These are phyloP conservation scores for Baryphthengus martii DNA, from an alignment of 2,113 vertebrate genomes.

Conservation along the genomic window DNA sequence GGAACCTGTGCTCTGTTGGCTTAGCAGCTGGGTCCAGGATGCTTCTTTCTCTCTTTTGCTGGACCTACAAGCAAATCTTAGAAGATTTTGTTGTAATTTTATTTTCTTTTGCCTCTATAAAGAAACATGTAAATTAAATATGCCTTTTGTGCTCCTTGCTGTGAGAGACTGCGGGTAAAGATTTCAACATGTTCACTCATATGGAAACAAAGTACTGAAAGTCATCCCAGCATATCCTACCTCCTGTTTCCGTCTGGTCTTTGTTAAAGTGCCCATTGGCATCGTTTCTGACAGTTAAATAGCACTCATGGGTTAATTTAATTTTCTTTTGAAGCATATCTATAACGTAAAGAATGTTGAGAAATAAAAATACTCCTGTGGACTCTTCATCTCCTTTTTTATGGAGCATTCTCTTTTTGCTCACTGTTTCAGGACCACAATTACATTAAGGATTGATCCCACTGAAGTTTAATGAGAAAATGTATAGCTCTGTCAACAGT, in stretches of 20 bases:
- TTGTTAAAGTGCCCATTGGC: neutral
- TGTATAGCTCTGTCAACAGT: neutral
- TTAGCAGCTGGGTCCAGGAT: neutral
- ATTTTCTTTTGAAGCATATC: neutral
- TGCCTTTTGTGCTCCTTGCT: neutral
- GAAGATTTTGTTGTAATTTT: neutral
- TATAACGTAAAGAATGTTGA: neutral
- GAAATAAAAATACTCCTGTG: slow-evolving; percentile 1
- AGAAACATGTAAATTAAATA: neutral
- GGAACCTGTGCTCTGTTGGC: neutral
- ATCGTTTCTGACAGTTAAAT: neutral
- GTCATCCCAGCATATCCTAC: accelerated
- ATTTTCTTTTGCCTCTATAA: neutral
- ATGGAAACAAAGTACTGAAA: neutral
- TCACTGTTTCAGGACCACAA: neutral
- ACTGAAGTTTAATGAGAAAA: neutral
- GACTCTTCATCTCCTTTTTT: neutral
- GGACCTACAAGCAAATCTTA: neutral
- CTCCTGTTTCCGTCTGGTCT: neutral
- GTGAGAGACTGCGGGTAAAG: neutral
- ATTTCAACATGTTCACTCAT: accelerated
- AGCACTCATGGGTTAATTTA: neutral
- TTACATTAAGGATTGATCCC: neutral
- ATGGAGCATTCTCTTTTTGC: neutral
- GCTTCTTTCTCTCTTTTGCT: neutral